Percentiles rank a stretch among this genome's conserved stretches.
Evolutionary conservation across 2,888 invertebrate species (phyloP).

Genomic region (Tenthredo scrophulariae): DNA sequence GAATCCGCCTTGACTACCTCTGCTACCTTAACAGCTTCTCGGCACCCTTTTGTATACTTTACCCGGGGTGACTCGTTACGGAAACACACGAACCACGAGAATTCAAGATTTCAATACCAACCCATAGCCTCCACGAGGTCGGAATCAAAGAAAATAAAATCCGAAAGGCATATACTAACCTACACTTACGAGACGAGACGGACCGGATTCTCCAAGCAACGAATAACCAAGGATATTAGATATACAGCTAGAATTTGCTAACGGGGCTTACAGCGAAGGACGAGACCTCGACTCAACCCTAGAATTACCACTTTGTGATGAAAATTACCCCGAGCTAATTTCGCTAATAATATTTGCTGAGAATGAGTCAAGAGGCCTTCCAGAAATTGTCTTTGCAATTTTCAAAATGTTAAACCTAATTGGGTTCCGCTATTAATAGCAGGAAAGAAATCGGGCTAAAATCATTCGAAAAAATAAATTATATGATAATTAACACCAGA

Average conservation of each 20-base stretch:
- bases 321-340: constrained; percentile 31
- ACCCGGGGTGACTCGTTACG: constrained; percentile 36
- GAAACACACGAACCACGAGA: constrained; percentile 41
- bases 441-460: background rate
- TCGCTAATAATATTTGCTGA: constrained; percentile 7
- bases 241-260: background rate
- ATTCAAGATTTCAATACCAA: constrained; percentile 32
- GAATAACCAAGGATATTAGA: background rate
- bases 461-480: background rate
- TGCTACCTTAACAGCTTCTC: constrained; percentile 38
- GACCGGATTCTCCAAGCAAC: background rate
- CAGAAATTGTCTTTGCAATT: background rate
- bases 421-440: background rate
- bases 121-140: background rate
- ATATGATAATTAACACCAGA: background rate
- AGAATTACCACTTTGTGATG: constrained; percentile 10
- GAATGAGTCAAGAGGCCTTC: background rate
- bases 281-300: background rate
- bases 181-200: background rate
- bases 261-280: background rate
- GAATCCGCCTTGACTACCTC: constrained; percentile 25
- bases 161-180: background rate
- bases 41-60: constrained; percentile 45
- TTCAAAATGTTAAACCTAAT: background rate
- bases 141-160: constrained; percentile 30